Evolutionary conservation across 2,797 vertebrate species (phyloP).

Genomic region (Menidia menidia): DNA sequence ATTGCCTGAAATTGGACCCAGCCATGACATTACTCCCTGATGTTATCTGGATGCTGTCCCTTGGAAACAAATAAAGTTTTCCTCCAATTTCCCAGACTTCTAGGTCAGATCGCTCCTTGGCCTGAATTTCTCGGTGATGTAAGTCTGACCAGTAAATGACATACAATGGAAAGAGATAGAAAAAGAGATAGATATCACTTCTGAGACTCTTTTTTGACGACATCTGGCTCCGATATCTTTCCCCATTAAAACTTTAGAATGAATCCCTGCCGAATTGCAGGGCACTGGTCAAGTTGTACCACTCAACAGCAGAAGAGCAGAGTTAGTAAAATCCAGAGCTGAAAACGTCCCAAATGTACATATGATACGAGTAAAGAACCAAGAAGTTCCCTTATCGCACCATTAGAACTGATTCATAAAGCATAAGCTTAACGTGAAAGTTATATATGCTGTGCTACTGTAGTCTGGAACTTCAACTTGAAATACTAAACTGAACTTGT

Average conservation of each 20-base stretch:
- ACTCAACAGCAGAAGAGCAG: conserved; percentile 27
- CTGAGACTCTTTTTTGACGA: conserved; percentile 52
- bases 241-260: conserved; percentile 63
- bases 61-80: conserved; percentile 51
- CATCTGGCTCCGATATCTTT: conserved; percentile 58
- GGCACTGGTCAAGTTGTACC: conserved; percentile 39
- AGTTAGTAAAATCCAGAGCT: conserved; percentile 39
- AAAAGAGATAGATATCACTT: conserved; percentile 48
- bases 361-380: too few species aligned
- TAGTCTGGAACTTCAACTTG: too few species aligned
- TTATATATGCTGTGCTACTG: too few species aligned
- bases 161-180: conserved; percentile 31
- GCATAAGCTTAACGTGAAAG: too few species aligned
- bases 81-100: conserved; percentile 54
- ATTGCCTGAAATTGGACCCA: conserved; percentile 47
- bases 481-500: too few species aligned
- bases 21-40: conserved; percentile 34
- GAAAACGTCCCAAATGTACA: background rate
- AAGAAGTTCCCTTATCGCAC: too few species aligned
- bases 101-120: conserved; percentile 53
- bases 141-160: conserved; percentile 43
- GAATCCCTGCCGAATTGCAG: conserved; percentile 54
- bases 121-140: conserved; percentile 53
- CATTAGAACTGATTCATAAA: too few species aligned
- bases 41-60: conserved; percentile 45